Evolutionary conservation across 92 coral and sea anemone species (phyloP).

Genomic region (Hydrozoanthus gracilis): DNA sequence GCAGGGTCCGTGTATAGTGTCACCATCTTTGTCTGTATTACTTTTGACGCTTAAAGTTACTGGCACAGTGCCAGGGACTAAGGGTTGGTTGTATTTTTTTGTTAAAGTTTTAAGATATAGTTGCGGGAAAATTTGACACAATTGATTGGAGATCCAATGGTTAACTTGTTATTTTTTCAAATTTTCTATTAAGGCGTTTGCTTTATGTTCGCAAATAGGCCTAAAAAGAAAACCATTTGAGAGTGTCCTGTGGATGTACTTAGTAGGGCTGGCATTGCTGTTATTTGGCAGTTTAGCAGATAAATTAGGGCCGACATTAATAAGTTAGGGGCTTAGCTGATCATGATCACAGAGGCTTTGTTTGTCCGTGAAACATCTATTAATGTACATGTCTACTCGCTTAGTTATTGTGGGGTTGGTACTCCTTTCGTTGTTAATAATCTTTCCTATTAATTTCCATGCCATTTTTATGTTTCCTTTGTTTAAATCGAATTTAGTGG

Average conservation of each 20-base stretch:
- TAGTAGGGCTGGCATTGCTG: slow-evolving; percentile 34
- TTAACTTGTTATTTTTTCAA: slow-evolving; percentile 30
- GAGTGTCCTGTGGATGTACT: slow-evolving; percentile 43
- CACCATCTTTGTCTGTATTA: slow-evolving; percentile 33
- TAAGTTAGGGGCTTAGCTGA: slow-evolving; percentile 22
- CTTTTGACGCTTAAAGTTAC: slow-evolving; percentile 38
- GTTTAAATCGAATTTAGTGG: slow-evolving; percentile 31
- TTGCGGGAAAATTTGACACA: slow-evolving; percentile 25
- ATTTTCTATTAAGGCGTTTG: slow-evolving; percentile 11
- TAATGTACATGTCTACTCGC: slow-evolving; percentile 45
- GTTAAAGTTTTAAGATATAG: slow-evolving; percentile 22
- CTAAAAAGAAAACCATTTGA: slow-evolving; percentile 33
- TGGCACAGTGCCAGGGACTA: slow-evolving; percentile 24
- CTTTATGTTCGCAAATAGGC: slow-evolving; percentile 31
- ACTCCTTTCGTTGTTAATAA: slow-evolving; percentile 34
- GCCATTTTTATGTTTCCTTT: slow-evolving; percentile 40
- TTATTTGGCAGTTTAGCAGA: slow-evolving; percentile 46
- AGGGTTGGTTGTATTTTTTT: slow-evolving; percentile 26
- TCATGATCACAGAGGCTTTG: slow-evolving; percentile 46
- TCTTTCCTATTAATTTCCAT: slow-evolving; percentile 52
- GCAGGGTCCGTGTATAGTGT: slow-evolving; percentile 23
- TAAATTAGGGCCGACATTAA: slow-evolving; percentile 48
- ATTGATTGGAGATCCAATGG: slow-evolving; percentile 21
- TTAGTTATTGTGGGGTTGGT: slow-evolving; percentile 43
- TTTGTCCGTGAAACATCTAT: slow-evolving; percentile 48